Evolutionary conservation across 2,888 invertebrate genomes (phyloP).

Genomic region (Graphium colonna): DNA sequence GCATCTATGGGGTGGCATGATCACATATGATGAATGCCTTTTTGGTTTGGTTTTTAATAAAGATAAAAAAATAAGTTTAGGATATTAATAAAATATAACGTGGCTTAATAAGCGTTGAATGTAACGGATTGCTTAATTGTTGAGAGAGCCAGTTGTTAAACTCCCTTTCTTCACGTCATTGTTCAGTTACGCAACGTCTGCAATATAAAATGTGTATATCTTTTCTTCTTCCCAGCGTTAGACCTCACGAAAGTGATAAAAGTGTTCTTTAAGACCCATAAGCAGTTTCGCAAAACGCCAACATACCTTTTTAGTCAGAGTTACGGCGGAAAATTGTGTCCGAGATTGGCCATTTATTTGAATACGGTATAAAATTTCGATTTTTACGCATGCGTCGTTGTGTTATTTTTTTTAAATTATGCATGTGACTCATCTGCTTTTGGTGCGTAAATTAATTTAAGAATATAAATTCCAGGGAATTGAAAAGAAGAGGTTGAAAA

Average conservation of each 20-base stretch:
- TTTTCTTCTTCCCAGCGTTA: slow-evolving; percentile 66
- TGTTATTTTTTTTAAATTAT: no score
- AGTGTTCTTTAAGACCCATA: slow-evolving; percentile 83
- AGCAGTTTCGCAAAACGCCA: slow-evolving; percentile 85
- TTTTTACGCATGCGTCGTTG: slow-evolving; percentile 14
- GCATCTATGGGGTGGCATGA: no score
- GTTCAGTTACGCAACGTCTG: slow-evolving; percentile 8
- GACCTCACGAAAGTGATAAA: slow-evolving; percentile 87
- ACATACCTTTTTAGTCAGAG: slow-evolving; percentile 93
- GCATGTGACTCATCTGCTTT: slow-evolving; percentile 1
- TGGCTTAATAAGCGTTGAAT: no score
- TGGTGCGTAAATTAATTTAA: neutral
- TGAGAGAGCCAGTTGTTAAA: neutral
- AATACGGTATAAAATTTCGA: slow-evolving; percentile 45
- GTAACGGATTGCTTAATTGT: slow-evolving; percentile 5
- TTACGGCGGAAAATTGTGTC: slow-evolving; percentile 94
- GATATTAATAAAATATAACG: no score
- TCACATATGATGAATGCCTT: no score
- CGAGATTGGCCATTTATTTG: slow-evolving; percentile 59
- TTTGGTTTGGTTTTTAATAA: no score
- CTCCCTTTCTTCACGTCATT: slow-evolving; percentile 7
- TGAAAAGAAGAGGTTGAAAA: slow-evolving; percentile 55
- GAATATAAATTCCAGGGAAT: slow-evolving; percentile 46
- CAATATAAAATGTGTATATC: neutral
- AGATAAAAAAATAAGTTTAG: no score